Conservation (phyloP, 2,797 vertebrate species). For the Borostomias antarcticus region DNA sequence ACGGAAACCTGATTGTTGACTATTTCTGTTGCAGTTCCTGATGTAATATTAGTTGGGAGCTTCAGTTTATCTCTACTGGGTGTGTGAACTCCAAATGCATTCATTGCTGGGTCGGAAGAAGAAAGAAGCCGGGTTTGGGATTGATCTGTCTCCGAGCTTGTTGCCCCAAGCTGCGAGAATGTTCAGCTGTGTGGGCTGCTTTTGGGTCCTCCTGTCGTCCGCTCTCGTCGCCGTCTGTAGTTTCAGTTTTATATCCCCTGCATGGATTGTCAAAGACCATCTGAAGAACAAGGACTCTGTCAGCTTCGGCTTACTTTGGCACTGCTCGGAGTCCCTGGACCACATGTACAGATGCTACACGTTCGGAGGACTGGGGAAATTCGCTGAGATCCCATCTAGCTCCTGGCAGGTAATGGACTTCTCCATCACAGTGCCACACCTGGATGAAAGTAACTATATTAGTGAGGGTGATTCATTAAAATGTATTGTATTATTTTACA, state of each 20-base stretch:
- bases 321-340: conserved; percentile 83
- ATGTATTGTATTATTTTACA: too few species aligned
- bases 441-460: too few species aligned
- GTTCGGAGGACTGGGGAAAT: conserved; percentile 83
- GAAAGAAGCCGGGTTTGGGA: conserved; percentile 76
- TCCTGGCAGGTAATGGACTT: conserved; percentile 85
- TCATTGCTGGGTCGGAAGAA: conserved; percentile 78
- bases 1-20: conserved; percentile 30
- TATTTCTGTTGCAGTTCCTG: conserved; percentile 27
- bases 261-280: conserved; percentile 85
- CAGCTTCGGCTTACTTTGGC: conserved; percentile 89
- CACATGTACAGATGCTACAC: conserved; percentile 84
- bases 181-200: conserved; percentile 90
- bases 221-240: conserved; percentile 85
- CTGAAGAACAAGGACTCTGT: conserved; percentile 76
- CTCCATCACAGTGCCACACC: too few species aligned
- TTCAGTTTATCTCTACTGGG: conserved; percentile 59
- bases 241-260: conserved; percentile 87
- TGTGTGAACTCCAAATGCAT: conserved; percentile 80
- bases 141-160: conserved; percentile 70
- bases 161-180: conserved; percentile 79
- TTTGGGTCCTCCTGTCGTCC: conserved; percentile 89
- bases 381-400: conserved; percentile 88
- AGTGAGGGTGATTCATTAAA: too few species aligned
- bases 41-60: conserved; percentile 48